Base-by-base conservation (phyloP, 1,140 invertebrate genomes). In the Sycophila sp. region DNA sequence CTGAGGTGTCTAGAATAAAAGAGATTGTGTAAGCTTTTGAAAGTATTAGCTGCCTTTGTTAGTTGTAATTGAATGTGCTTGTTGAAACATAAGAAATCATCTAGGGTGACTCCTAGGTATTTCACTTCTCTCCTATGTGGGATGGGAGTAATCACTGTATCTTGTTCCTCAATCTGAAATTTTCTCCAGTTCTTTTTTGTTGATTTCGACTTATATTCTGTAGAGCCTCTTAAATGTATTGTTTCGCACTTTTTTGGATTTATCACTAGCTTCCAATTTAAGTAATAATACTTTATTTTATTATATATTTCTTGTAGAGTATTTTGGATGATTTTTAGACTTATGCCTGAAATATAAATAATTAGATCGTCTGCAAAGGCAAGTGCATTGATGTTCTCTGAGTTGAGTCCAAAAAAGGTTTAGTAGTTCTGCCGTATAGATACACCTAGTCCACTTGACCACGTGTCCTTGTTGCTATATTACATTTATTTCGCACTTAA, bases 351-450 rank as follows among this genome's bases (percentile, higher is more conserved):
- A 1, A 65, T 17, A 34, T 69, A 71, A 0, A 74, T 10, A 6
- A 74, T 69, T 1, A 59, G 17, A 19, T 75, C 73, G 15, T 75
- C 66, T 0, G 67, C 67, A 17, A 69, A 72, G 0, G 68, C 73
- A 1, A 71, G 42, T 0, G 58, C 11, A 19, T 17, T 34, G 32
- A 22, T 8, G 22, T 30, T 51, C 19, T 15, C 13, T 22, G 40
- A 32, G 40, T 69, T 68, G 70, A 7, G 17, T 55, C 8, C n/a
- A n/a, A 24, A 67, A 69, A 0, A 59, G 2, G 10, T 28, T 64
- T 28, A 73, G 15, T 2, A 71, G 38, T 2, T 58, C 58, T 4
- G 71, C 40, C 1, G 64, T 76, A 26, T 40, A 74, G n/a, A 76
- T 74, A n/a, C n/a, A n/a, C n/a, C n/a, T n/a, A n/a, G n/a, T n/a